Evolutionary conservation across 2,888 invertebrate genomes (phyloP), one percentile per base, ranked within the genome.

Genomic region (Melikaiella ostensackeni): DNA sequence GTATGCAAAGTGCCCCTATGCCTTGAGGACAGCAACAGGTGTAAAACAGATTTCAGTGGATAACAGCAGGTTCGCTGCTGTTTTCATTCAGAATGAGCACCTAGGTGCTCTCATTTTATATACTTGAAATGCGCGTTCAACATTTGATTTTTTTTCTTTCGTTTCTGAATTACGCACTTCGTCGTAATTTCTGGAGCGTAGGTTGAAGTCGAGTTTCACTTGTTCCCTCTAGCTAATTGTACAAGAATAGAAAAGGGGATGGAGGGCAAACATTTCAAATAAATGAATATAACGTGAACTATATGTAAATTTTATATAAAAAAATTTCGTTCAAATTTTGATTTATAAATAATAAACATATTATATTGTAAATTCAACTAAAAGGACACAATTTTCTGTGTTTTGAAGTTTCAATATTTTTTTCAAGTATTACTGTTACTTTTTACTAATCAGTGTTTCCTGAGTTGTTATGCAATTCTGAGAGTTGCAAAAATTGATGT

Each of bases 51-150:
- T 63, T 63, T 63, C n/a, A 62, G 19, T 63, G 21, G 63, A 63
- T 63, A 63, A n/a, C 8, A 50, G n/a, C 21, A 35, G 11, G 63
- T 21, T 30, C 21, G 62, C n/a, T 62, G 33, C 33, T 63, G 33
- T 63, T 63, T 63, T 35, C 35, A 63, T 63, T 33, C 19, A 35
- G n/a, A 35, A n/a, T 33, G 63, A 63, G 33, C 33, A 33, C 63
- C n/a, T 35, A 35, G n/a, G n/a, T 63, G 63, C 19, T n/a, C 63
- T 63, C 63, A 63, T 63, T 63, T 16, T 27, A 35, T 11, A 19
- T 63, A 35, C 33, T 35, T 35, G 35, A 8, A n/a, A 33, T 27
- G 30, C 19, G 2, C 61, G 11, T 6, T 1, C 11, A 33, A 33
- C 35, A 63, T n/a, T 35, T 63, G n/a, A 63, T 35, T 63, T n/a